Evolutionary conservation across 2,888 invertebrate species (phyloP).

Genomic region (Mechanitis messenoides): DNA sequence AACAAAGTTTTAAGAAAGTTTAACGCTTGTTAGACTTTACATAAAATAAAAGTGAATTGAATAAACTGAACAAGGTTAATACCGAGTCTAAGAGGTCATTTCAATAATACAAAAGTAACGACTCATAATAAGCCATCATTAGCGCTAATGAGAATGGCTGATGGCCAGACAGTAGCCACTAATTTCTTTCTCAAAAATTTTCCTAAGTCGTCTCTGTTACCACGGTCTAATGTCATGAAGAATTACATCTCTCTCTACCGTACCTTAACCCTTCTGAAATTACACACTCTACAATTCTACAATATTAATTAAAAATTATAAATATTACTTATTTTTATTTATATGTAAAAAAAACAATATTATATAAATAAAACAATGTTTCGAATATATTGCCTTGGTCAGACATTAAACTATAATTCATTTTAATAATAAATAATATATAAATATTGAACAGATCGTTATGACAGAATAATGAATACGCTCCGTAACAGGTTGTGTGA

Average conservation of each 20-base stretch:
- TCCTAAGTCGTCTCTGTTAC: slow-evolving; percentile 48
- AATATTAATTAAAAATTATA: too few species aligned
- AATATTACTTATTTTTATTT: too few species aligned
- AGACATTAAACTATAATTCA: too few species aligned
- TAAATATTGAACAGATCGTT: too few species aligned
- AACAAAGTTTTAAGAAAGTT: neutral
- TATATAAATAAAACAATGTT: too few species aligned
- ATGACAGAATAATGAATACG: too few species aligned
- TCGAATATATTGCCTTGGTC: slow-evolving; percentile 34
- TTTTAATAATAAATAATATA: too few species aligned
- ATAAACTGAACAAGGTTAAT: slow-evolving; percentile 5
- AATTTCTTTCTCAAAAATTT: slow-evolving; percentile 54
- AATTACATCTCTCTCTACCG: slow-evolving; percentile 42
- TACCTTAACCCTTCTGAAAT: too few species aligned
- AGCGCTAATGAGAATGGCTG: slow-evolving; percentile 14
- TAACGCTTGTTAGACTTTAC: neutral
- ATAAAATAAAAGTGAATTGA: neutral
- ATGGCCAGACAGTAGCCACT: slow-evolving; percentile 31
- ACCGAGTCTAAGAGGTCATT: neutral
- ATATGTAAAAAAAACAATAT: too few species aligned
- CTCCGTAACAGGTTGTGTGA: too few species aligned
- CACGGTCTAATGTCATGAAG: slow-evolving; percentile 52
- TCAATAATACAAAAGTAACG: slow-evolving; percentile 7
- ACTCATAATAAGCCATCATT: slow-evolving; percentile 17
- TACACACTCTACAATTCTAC: too few species aligned